These are phyloP conservation scores for Clarias magur DNA, from an alignment of 2,113 vertebrate species.

Conservation along the genomic window DNA sequence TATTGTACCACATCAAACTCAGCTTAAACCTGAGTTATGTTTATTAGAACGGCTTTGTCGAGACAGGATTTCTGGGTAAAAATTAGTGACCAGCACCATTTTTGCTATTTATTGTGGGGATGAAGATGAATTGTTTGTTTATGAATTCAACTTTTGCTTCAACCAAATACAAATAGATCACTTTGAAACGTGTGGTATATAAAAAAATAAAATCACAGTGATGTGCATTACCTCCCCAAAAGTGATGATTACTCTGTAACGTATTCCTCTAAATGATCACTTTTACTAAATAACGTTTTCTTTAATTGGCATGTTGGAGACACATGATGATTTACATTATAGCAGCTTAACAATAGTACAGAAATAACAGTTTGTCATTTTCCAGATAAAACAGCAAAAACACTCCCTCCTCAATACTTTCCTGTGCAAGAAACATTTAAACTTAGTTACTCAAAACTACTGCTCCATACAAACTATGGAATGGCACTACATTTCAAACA, in stretches of 20 bases:
- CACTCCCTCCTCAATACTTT: background rate
- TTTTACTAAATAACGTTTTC: background rate
- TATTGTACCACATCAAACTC: background rate
- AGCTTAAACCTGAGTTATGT: background rate
- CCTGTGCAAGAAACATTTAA: background rate
- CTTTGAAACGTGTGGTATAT: background rate
- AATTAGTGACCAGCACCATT: background rate
- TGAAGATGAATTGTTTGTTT: background rate
- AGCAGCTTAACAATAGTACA: background rate
- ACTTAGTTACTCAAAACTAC: background rate
- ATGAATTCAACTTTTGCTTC: background rate
- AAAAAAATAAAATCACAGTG: background rate
- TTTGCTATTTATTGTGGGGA: background rate
- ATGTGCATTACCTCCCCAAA: background rate
- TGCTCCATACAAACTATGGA: background rate
- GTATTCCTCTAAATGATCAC: background rate
- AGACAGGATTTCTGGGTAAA: background rate
- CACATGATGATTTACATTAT: background rate
- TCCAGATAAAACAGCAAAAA: background rate
- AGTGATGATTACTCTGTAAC: background rate
- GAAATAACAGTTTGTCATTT: background rate
- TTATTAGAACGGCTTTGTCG: background rate
- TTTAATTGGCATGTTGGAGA: background rate
- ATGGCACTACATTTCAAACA: background rate
- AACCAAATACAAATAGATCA: background rate